Conservation (phyloP, 2,888 invertebrate genomes). For the Leuctra nigra region DNA sequence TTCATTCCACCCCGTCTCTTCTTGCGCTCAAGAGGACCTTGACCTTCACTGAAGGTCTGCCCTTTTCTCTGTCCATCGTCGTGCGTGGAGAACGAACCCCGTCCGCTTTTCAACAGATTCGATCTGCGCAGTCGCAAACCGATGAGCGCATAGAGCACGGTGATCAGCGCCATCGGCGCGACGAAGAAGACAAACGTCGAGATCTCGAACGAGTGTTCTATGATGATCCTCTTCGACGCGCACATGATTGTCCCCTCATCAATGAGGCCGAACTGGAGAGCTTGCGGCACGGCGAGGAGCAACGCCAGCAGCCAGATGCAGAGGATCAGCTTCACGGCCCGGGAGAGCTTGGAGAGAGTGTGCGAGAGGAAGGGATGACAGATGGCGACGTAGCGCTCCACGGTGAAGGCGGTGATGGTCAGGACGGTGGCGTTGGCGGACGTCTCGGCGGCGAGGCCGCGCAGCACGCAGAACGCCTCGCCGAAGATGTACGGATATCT, state of each 20-base stretch:
- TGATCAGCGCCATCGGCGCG: constrained; percentile 53
- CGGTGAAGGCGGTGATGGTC: constrained; percentile 21
- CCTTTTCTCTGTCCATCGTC: constrained; percentile 11
- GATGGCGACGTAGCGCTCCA: constrained; percentile 56
- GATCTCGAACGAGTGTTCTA: constrained; percentile 49
- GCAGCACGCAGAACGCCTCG: constrained; percentile 67
- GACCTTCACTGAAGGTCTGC: neutral
- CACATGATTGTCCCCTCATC: constrained; percentile 34
- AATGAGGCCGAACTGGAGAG: constrained; percentile 72
- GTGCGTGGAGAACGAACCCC: neutral
- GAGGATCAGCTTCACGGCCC: constrained; percentile 67
- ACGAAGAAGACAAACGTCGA: constrained; percentile 57
- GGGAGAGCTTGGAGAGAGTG: constrained; percentile 73
- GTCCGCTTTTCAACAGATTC: constrained; percentile 36
- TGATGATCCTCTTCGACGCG: constrained; percentile 43
- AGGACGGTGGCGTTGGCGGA: constrained; percentile 44
- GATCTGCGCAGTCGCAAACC: constrained; percentile 46
- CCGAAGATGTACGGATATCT: constrained; percentile 73
- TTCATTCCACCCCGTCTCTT: neutral
- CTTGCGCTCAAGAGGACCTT: neutral
- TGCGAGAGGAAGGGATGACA: constrained; percentile 70
- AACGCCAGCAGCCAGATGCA: constrained; percentile 74
- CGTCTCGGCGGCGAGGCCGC: constrained; percentile 58
- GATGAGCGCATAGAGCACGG: constrained; percentile 49
- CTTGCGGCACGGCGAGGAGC: constrained; percentile 68